phyloP scores from a whole-genome alignment of 1,140 invertebrate species.

The Spodoptera frugiperda region DNA sequence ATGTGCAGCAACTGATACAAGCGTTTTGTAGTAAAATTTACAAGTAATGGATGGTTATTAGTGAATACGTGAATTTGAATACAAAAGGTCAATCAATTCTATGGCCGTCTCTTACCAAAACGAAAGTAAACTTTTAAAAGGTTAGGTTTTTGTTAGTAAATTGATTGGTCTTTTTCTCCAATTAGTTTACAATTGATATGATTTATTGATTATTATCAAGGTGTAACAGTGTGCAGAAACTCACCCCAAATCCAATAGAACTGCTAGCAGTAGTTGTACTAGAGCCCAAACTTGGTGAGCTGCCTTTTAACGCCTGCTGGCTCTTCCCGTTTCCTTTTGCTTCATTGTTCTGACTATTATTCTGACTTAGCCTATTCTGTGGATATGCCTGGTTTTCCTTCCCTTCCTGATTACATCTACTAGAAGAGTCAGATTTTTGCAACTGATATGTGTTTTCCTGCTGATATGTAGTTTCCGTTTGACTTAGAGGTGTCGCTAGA shows the following conservation, averaged over 20 bases:
- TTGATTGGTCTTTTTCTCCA: too few relatives aligned
- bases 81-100: too few relatives aligned
- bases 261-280: conserved; percentile 72
- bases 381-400: conserved; percentile 85
- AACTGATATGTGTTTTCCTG: conserved; percentile 84
- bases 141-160: too few relatives aligned
- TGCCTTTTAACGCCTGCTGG: conserved; percentile 77
- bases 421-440: conserved; percentile 84
- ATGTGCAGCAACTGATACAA: conserved; percentile 27
- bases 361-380: conserved; percentile 83
- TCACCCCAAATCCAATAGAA: conserved; percentile 83
- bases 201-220: too few relatives aligned
- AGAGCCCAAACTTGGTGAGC: conserved; percentile 75
- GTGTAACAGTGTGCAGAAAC: conserved; percentile 39
- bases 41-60: not conserved
- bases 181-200: too few relatives aligned
- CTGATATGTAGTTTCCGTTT: conserved; percentile 84
- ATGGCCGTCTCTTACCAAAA: too few relatives aligned
- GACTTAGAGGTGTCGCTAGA: conserved; percentile 87
- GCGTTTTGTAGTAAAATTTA: conserved; percentile 1
- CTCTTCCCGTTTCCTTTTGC: conserved; percentile 66
- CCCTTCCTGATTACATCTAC: conserved; percentile 84
- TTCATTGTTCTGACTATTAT: conserved; percentile 74
- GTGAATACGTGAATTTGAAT: not conserved
- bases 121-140: too few relatives aligned